Base-by-base conservation (phyloP, 2,113 vertebrate species). In the Ibidorhyncha struthersii region DNA sequence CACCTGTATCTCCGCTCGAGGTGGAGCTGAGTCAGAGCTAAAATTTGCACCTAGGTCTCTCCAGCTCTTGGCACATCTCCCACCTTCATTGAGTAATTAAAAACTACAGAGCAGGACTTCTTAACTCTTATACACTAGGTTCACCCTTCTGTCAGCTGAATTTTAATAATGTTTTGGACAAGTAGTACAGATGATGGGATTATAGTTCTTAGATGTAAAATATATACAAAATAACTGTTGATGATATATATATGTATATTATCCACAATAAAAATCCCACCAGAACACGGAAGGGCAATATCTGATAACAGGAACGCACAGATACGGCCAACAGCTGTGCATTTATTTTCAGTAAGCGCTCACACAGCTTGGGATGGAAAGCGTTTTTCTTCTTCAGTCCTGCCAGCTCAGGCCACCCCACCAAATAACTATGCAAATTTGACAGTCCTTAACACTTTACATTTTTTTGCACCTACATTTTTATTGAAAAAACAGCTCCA, bases 21-120 rank as follows among this genome's bases (percentile, higher is more conserved):
- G 87, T 59, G 65, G n/a, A 91, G 81, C 65, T 82, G 84, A 95
- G 74, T 77, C 81, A 93, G 74, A 87, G 78, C 21, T 89, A 65
- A 87, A 74, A 79, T 90, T 79, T 74, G 17, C 56, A 89, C 61
- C 78, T 56, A 67, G 36, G 36, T 40, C 56, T 93, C 43, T 85
- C 61, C 61, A 89, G 70, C 43, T 69, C 43, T 65, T 94, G 93
- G 78, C 89, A 63, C 26, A 30, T 30, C 52, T 86, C 67, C 83
- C 14, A 52, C 62, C 45, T 80, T 79, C 73, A 43, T 1, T 32
- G 23, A 61, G 77, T 61, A 85, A 90, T 65, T 72, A 82, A 89
- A 83, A 94, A 40, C 20, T 71, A 56, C 14, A 6, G 26, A 85
- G 61, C 23, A 79, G 80, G 65, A 36, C 34, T 58, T 78, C 55